Conservation (phyloP, 2,113 vertebrate genomes). For the Callospermophilus lateralis region DNA sequence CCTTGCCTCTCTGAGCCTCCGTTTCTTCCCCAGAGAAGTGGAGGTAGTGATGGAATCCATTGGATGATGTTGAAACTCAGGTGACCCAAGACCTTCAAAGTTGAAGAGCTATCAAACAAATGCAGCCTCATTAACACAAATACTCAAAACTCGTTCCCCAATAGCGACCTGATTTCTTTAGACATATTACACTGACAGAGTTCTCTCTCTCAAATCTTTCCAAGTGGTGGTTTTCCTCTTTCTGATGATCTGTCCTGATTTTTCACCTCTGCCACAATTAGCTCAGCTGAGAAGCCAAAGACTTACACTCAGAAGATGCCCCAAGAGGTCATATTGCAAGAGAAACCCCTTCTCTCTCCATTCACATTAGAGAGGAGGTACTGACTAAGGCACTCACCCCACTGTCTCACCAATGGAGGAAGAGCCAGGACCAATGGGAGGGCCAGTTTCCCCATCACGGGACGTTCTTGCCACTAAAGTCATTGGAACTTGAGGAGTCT, state of each 20-base stretch:
- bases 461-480: neutral
- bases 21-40: neutral
- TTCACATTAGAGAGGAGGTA: neutral
- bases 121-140: neutral
- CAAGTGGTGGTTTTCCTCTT: neutral
- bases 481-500: neutral
- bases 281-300: neutral
- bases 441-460: fast-evolving
- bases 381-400: neutral
- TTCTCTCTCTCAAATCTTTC: neutral
- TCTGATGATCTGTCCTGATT: neutral
- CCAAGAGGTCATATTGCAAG: neutral
- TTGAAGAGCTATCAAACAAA: neutral
- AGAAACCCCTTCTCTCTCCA: neutral
- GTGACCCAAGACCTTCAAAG: neutral
- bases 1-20: neutral
- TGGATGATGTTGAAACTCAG: constrained; percentile 8
- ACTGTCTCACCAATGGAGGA: fast-evolving
- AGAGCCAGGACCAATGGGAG: neutral
- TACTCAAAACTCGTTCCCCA: neutral
- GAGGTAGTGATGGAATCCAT: neutral
- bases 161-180: neutral
- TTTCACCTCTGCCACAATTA: neutral
- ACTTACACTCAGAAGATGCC: neutral
- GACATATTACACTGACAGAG: neutral